Percentiles rank a stretch among this genome's conserved stretches.
Evolutionary conservation across 2,888 invertebrate genomes (phyloP).

Genomic region (Panopea generosa): DNA sequence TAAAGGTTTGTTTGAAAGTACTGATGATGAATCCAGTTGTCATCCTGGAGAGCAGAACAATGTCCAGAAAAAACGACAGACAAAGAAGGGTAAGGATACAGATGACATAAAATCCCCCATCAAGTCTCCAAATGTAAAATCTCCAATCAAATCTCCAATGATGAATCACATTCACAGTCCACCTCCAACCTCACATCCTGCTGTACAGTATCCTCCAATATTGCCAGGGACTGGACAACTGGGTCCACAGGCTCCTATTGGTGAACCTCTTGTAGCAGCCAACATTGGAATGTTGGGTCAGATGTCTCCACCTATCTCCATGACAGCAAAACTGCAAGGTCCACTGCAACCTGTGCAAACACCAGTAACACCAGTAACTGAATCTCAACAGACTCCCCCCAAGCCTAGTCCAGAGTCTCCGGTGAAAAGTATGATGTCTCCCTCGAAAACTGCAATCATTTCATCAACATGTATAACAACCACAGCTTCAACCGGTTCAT

Average conservation of each 20-base stretch:
- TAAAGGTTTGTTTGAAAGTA: slow-evolving; percentile 87
- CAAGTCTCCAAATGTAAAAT: slow-evolving; percentile 39
- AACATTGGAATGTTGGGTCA: slow-evolving; percentile 37
- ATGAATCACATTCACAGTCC: slow-evolving; percentile 49
- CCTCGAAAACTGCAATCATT: slow-evolving; percentile 23
- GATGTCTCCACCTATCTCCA: slow-evolving; percentile 45
- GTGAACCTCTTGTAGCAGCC: slow-evolving; percentile 47
- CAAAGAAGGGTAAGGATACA: slow-evolving; percentile 40
- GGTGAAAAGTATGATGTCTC: slow-evolving; percentile 10
- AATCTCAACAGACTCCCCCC: not conserved
- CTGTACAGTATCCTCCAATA: slow-evolving; percentile 37
- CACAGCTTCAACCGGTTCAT: slow-evolving; percentile 34
- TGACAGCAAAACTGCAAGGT: slow-evolving; percentile 5
- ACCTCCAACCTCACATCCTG: slow-evolving; percentile 28
- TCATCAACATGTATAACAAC: slow-evolving; percentile 30
- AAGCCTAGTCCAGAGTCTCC: not conserved
- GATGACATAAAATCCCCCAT: slow-evolving; percentile 43
- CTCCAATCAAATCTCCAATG: slow-evolving; percentile 44
- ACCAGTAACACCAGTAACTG: not conserved
- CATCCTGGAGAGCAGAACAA: slow-evolving; percentile 20
- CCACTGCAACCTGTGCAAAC: not conserved
- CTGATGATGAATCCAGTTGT: slow-evolving; percentile 52
- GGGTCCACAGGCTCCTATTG: slow-evolving; percentile 34
- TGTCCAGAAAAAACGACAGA: slow-evolving; percentile 40
- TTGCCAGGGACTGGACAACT: slow-evolving; percentile 50